Evolutionary conservation across 2,888 invertebrate species (phyloP), one percentile per base, ranked within the genome.

Genomic region (Sinodicranocentrus sp.): DNA sequence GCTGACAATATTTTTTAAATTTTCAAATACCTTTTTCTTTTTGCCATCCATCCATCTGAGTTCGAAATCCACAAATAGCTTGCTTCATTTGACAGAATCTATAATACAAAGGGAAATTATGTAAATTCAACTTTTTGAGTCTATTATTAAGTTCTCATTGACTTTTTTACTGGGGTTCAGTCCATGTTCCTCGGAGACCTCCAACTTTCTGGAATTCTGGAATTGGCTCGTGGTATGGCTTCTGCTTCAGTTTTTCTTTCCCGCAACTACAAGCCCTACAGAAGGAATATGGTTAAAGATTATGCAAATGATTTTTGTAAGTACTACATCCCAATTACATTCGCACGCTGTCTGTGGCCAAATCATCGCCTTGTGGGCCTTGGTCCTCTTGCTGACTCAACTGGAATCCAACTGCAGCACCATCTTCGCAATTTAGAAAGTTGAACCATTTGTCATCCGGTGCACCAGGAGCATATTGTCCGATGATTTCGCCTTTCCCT

Each of bases 181-280:
- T 77, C 76, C 76, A 77, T 1, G 33, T 54, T 77, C 76, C 76
- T 5, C 54, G 13, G 10, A 39, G 67, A 10, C 67, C 54, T 28
- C 76, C 76, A 6, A 65, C 54, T 39, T 68, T 77, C 5, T n/a
- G 13, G 21, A 52, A 77, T 15, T 28, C 57, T 3, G 57, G 39
- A 28, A 23, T 15, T 1, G 57, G 57, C 25, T 68, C 68, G 17
- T 77, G 76, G 21, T 77, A 77, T 0, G 67, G 67, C 25, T 77
- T 77, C 0, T 2, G 15, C 13, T 54, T 54, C 13, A 33, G 17
- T 25, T 21, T 8, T 1, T 54, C 33, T 43, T 48, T 25, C 8
- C 76, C 76, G 25, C 57, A 52, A n/a, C 76, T 77, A 13, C 79
- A 79, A 21, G 63, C 43, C 48, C 75, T 75, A 39, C 3, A 48